Conservation (phyloP, 2,888 invertebrate species). For the Pheosia gnoma region DNA sequence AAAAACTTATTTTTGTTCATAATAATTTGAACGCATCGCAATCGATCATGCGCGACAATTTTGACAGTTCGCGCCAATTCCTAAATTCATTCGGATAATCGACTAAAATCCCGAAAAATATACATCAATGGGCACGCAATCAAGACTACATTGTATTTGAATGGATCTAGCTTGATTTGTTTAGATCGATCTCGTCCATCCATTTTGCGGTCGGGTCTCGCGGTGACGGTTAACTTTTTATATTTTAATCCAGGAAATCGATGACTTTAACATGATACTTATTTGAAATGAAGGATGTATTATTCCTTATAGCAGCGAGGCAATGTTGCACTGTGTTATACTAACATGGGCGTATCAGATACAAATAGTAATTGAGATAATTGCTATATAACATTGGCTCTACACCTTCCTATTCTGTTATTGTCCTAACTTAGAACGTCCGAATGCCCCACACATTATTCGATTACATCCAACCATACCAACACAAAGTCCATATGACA, state of each 20-base stretch:
- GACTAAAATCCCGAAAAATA: constrained; percentile 13
- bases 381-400: too few species aligned
- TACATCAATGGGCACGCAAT: constrained; percentile 22
- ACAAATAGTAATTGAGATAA: too few species aligned
- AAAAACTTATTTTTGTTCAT: background rate
- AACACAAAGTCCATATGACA: too few species aligned
- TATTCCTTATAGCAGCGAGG: too few species aligned
- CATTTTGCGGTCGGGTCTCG: constrained; percentile 18
- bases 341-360: too few species aligned
- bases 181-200: constrained; percentile 32
- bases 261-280: background rate
- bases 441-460: too few species aligned
- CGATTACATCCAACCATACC: too few species aligned
- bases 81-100: constrained; percentile 17
- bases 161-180: constrained; percentile 27
- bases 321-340: too few species aligned
- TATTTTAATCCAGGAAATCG: constrained; percentile 5
- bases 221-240: constrained; percentile 14
- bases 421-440: too few species aligned
- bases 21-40: constrained; percentile 9
- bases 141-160: constrained; percentile 23
- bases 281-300: too few species aligned
- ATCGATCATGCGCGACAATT: constrained; percentile 23
- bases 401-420: too few species aligned
- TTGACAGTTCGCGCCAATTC: constrained; percentile 26